Conservation (phyloP, 2,797 vertebrate species). For the Chelonia mydas region DNA sequence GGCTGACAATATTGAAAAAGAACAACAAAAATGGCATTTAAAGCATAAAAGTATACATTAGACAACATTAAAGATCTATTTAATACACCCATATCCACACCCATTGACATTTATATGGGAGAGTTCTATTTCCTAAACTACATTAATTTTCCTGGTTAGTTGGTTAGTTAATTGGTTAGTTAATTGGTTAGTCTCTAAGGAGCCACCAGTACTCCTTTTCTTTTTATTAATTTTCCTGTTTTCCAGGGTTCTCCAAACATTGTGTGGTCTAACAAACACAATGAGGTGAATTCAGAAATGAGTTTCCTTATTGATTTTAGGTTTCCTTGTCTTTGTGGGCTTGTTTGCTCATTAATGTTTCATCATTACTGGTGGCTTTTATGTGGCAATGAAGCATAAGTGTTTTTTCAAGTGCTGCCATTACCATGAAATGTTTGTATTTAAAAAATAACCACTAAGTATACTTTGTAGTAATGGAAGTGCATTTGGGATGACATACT, state of each 20-base stretch:
- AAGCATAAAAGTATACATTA: background rate
- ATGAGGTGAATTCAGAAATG: constrained; percentile 20
- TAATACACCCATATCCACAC: background rate
- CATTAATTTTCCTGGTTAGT: background rate
- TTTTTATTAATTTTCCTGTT: background rate
- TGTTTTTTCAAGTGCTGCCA: background rate
- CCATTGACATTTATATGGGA: background rate
- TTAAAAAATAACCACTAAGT: background rate
- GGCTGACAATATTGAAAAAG: background rate
- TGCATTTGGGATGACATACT: background rate
- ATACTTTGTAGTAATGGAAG: fast-evolving
- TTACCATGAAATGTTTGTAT: background rate
- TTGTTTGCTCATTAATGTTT: constrained; percentile 17
- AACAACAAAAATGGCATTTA: background rate
- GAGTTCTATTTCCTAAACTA: background rate
- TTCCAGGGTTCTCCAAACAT: background rate
- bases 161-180: no score
- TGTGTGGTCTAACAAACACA: background rate
- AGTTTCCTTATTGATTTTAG: constrained; percentile 1
- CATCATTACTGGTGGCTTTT: background rate
- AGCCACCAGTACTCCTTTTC: no score
- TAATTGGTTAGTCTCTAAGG: no score
- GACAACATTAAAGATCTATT: background rate
- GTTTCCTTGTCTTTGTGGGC: background rate
- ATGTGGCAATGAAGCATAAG: background rate